phyloP scores from a whole-genome alignment of 2,888 invertebrate species.

The Sinohyriopsis cumingii region DNA sequence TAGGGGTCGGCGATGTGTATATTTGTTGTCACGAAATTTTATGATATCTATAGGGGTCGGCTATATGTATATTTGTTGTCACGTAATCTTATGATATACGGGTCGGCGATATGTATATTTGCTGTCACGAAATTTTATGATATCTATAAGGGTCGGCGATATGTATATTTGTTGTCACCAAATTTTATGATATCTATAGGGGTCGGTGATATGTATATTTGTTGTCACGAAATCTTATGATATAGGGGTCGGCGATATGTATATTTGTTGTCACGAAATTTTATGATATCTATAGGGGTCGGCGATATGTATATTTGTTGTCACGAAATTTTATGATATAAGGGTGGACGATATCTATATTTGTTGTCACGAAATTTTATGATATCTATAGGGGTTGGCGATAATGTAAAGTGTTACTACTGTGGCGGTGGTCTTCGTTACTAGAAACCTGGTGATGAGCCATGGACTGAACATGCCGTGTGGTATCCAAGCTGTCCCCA shows the following conservation, averaged over 20 bases:
- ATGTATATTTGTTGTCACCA: too few species aligned
- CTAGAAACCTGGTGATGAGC: conserved; percentile 2
- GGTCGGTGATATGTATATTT: too few species aligned
- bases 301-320: too few species aligned
- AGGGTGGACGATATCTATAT: too few species aligned
- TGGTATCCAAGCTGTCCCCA: conserved; percentile 4
- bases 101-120: too few species aligned
- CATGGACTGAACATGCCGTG: conserved; percentile 5
- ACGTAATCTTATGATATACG: too few species aligned
- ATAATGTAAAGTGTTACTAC: conserved; percentile 3
- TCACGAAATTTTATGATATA: background rate
- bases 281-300: too few species aligned
- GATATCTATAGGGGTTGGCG: background rate
- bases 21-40: background rate
- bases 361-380: background rate
- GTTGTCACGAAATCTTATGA: background rate
- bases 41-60: background rate
- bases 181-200: too few species aligned
- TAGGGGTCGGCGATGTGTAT: too few species aligned
- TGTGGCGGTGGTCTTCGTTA: conserved; percentile 7
- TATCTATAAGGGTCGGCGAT: background rate
- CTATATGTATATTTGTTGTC: too few species aligned
- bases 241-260: background rate
- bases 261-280: too few species aligned
- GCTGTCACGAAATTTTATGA: background rate